phyloP scores from a whole-genome alignment of 2,113 vertebrate species.

The Dromiciops gliroides region DNA sequence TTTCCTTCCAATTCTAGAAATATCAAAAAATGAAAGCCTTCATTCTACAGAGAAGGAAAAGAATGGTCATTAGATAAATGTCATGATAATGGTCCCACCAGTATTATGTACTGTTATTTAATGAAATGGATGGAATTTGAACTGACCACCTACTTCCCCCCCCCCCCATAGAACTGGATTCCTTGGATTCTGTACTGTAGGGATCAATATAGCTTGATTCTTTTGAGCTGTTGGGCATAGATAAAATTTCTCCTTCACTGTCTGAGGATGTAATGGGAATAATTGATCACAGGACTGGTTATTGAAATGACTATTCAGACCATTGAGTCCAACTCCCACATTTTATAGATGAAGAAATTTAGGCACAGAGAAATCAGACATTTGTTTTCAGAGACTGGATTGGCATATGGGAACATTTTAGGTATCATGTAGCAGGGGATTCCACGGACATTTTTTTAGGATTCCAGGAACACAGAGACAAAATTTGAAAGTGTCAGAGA shows the following conservation, averaged over 20 bases:
- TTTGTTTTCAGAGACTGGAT: not conserved
- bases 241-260: not conserved
- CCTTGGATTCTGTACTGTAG: not conserved
- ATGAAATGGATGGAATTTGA: not conserved
- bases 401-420: not conserved
- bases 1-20: not conserved
- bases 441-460: not conserved
- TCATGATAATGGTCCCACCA: not conserved
- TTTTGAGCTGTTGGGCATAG: not conserved
- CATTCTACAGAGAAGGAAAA: not conserved
- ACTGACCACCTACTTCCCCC: not conserved
- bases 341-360: not conserved
- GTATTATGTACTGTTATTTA: not conserved
- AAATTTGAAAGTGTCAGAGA: not conserved
- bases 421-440: not conserved
- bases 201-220: not conserved
- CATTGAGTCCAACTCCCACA: not conserved
- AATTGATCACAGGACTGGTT: not conserved
- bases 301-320: not conserved
- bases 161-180: not conserved
- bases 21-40: not conserved
- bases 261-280: not conserved
- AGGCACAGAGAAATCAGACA: not conserved
- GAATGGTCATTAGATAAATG: not conserved
- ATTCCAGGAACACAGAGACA: not conserved